These are phyloP conservation scores for Drosophila recens DNA, from an alignment of 2,888 invertebrate species.

Conservation along the genomic window DNA sequence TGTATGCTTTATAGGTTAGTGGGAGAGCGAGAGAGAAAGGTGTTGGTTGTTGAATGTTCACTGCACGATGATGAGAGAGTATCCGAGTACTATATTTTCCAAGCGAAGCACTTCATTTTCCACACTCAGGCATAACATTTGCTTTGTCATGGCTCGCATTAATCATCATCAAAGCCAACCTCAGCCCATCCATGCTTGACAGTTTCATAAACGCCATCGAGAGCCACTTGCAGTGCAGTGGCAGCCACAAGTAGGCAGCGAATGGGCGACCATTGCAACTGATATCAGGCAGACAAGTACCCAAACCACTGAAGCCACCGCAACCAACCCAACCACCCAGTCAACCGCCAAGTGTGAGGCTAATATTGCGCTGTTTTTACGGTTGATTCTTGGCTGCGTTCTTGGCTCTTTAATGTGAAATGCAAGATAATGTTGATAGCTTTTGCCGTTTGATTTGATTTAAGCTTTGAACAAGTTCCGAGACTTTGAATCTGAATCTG, in stretches of 20 bases:
- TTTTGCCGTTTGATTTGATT: constrained; percentile 64
- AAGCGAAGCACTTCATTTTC: constrained; percentile 58
- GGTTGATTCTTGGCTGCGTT: constrained; percentile 3
- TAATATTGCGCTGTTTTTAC: constrained; percentile 46
- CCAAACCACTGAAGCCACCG: constrained; percentile 4
- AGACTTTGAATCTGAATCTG: constrained; percentile 26
- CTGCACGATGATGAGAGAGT: constrained; percentile 9
- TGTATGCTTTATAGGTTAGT: background rate
- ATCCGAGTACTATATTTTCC: constrained; percentile 7
- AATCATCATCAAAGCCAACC: constrained; percentile 70
- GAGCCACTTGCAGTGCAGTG: constrained; percentile 65
- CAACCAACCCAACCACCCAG: constrained; percentile 9
- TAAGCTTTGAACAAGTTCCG: constrained; percentile 41
- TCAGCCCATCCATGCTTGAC: constrained; percentile 54
- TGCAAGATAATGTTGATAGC: constrained; percentile 62
- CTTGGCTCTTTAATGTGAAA: constrained; percentile 58
- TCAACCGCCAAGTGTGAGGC: constrained; percentile 68
- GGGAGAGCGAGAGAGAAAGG: background rate
- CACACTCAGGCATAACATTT: constrained; percentile 61
- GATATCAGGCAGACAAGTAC: constrained; percentile 42
- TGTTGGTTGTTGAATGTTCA: constrained; percentile 5
- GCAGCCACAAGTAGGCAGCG: constrained; percentile 70
- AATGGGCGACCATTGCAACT: constrained; percentile 60
- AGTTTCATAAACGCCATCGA: constrained; percentile 72
- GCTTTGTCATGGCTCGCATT: constrained; percentile 78